These are phyloP conservation scores for Crotalus viridis DNA, from an alignment of 2,113 vertebrate genomes.

Conservation along the genomic window DNA sequence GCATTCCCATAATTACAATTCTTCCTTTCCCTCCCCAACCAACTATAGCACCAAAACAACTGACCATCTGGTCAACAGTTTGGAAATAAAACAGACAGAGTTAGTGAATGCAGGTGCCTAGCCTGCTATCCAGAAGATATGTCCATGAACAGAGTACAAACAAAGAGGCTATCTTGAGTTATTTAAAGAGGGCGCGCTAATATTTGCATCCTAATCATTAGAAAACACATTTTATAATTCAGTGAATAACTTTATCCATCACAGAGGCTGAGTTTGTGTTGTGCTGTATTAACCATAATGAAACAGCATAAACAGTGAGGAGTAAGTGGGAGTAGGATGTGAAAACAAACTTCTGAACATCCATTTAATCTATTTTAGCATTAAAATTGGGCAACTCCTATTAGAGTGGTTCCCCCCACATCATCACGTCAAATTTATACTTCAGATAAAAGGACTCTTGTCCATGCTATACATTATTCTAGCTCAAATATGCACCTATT, in stretches of 20 bases:
- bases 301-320: not conserved
- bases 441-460: not conserved
- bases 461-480: not conserved
- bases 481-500: not conserved
- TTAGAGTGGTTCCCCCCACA: not conserved
- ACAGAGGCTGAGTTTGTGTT: conserved; percentile 15
- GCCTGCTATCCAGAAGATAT: conserved; percentile 3
- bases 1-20: not conserved
- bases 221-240: conserved; percentile 42
- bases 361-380: not conserved
- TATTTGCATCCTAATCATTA: conserved; percentile 44
- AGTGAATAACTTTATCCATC: conserved; percentile 39
- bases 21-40: not conserved
- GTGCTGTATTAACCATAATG: not conserved
- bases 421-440: not conserved
- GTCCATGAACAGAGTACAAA: not conserved
- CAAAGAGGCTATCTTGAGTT: conserved; percentile 24
- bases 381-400: not conserved
- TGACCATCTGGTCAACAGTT: conserved; percentile 29
- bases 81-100: conserved; percentile 13
- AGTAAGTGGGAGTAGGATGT: not conserved
- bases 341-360: not conserved
- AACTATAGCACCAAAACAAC: not conserved
- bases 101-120: not conserved
- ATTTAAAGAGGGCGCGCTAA: not conserved